These are phyloP conservation scores for Lanistes nyassanus DNA, from an alignment of 1,140 invertebrate genomes.

Conservation along the genomic window DNA sequence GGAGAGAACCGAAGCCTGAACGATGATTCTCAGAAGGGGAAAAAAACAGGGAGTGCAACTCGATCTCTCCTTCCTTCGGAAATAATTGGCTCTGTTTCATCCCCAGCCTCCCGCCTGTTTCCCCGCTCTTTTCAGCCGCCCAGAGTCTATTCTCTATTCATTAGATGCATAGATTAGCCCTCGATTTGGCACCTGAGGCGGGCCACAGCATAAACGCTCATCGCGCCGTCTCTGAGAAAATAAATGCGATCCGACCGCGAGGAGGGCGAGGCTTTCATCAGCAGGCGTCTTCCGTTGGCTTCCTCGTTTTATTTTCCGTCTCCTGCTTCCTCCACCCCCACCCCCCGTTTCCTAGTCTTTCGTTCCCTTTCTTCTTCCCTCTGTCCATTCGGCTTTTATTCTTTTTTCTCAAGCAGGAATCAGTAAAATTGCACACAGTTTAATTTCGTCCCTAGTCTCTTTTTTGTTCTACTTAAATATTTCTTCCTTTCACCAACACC, in stretches of 20 bases:
- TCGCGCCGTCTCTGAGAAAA: constrained; percentile 25
- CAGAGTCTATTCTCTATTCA: constrained; percentile 13
- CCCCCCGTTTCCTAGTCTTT: background rate
- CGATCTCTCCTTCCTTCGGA: too few species aligned
- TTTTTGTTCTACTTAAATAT: too few species aligned
- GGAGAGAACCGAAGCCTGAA: too few species aligned
- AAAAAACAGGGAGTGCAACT: too few species aligned
- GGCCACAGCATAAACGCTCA: constrained; percentile 15
- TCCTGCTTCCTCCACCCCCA: background rate
- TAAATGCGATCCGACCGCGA: constrained; percentile 19
- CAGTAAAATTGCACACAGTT: too few species aligned
- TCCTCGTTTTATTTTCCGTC: background rate
- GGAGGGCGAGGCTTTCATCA: background rate
- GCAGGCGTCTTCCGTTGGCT: too few species aligned
- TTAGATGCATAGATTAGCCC: constrained; percentile 17
- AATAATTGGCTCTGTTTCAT: too few species aligned
- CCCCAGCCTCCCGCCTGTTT: too few species aligned
- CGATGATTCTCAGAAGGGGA: too few species aligned
- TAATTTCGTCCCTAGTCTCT: too few species aligned
- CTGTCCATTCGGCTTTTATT: background rate
- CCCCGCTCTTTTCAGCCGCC: too few species aligned
- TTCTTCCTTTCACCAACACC: too few species aligned
- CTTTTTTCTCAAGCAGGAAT: background rate
- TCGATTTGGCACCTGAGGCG: background rate
- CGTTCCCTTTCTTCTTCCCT: background rate